Evolutionary conservation across 2,888 invertebrate species (phyloP).

Genomic region (Ceramica pisi): DNA sequence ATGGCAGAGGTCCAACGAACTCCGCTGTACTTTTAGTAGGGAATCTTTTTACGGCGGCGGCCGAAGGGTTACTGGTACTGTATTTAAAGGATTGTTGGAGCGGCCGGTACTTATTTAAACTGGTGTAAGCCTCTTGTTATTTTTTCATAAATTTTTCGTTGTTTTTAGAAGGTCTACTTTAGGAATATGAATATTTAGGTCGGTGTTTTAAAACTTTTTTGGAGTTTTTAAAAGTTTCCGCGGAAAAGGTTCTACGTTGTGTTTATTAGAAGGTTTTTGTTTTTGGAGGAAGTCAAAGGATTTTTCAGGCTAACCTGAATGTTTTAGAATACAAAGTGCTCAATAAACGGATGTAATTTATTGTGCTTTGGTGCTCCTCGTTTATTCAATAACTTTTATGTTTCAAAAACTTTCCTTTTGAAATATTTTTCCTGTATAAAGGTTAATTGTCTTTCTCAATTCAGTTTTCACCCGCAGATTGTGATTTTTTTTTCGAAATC

Average conservation of each 20-base stretch:
- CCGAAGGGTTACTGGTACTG: conserved; percentile 69
- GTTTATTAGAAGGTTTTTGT: conserved; percentile 36
- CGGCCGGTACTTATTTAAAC: conserved; percentile 64
- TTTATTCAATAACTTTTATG: conserved; percentile 1
- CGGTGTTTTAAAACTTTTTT: conserved; percentile 44
- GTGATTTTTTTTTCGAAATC: neutral
- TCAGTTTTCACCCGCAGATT: neutral
- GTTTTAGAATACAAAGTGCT: neutral
- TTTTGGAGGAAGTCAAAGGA: conserved; percentile 13
- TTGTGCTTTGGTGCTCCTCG: too few species aligned
- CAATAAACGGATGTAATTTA: too few species aligned
- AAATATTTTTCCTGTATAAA: neutral
- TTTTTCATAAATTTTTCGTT: conserved; percentile 61
- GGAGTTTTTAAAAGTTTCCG: conserved; percentile 40
- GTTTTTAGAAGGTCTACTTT: conserved; percentile 57
- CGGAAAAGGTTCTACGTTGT: conserved; percentile 47
- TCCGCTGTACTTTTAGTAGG: conserved; percentile 57
- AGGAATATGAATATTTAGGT: conserved; percentile 61
- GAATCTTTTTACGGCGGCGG: conserved; percentile 57
- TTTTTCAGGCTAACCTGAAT: conserved; percentile 24
- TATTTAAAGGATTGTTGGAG: conserved; percentile 68
- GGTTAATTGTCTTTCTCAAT: neutral
- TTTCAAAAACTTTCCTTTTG: neutral
- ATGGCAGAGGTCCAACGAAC: conserved; percentile 61
- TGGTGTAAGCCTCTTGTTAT: conserved; percentile 61